phyloP scores from a whole-genome alignment of 1,140 invertebrate genomes.

The Chelonus insularis region DNA sequence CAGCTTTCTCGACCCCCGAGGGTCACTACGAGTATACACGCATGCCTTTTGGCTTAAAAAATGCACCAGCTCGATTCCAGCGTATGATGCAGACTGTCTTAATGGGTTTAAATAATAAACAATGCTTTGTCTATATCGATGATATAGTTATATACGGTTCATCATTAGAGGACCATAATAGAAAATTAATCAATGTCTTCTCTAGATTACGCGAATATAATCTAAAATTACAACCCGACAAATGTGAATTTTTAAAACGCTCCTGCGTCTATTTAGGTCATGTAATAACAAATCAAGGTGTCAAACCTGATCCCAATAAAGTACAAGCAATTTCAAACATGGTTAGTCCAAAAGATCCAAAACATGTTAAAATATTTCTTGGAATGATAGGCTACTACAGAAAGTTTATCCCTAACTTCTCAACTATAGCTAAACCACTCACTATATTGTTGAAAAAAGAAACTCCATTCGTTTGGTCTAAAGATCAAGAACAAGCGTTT shows the following conservation, averaged over 20 bases:
- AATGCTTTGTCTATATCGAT: conserved; percentile 37
- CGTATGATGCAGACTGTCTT: conserved; percentile 18
- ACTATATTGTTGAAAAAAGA: neutral
- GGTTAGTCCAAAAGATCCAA: neutral
- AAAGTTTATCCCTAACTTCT: neutral
- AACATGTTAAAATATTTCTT: conserved; percentile 4
- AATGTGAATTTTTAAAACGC: conserved; percentile 15
- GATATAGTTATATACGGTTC: conserved; percentile 12
- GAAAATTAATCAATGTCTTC: neutral
- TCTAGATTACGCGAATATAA: neutral
- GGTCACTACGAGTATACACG: conserved; percentile 13
- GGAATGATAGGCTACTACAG: no score
- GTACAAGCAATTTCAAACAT: neutral
- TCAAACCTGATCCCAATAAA: neutral
- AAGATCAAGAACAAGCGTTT: no score
- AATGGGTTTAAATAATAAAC: neutral
- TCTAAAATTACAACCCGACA: conserved; percentile 4
- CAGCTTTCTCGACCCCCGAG: conserved; percentile 13
- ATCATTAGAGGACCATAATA: neutral
- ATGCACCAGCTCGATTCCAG: conserved; percentile 7
- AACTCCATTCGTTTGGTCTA: no score
- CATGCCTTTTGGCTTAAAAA: conserved; percentile 19
- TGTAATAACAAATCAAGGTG: neutral
- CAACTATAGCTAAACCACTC: neutral
- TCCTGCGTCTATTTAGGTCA: conserved; percentile 44